Conservation (phyloP, 2,113 vertebrate genomes). For the Stercorarius parasiticus region DNA sequence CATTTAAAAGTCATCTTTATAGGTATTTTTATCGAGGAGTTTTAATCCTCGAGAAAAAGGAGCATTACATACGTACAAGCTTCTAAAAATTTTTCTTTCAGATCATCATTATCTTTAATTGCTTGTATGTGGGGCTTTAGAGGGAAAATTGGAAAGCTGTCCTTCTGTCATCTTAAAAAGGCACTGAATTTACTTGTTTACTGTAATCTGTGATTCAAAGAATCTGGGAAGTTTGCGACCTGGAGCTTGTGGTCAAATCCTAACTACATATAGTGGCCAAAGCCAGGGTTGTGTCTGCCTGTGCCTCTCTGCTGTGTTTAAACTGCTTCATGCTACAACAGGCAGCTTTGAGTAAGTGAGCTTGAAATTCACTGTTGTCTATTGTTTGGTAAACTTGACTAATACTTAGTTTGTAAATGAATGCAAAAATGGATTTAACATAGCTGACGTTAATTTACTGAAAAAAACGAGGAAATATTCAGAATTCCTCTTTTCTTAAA, state of each 20-base stretch:
- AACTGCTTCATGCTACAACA: background rate
- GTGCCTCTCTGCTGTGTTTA: background rate
- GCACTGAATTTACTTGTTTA: background rate
- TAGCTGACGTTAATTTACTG: background rate
- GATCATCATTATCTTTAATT: background rate
- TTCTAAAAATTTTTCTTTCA: background rate
- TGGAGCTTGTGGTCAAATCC: background rate
- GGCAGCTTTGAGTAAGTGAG: background rate
- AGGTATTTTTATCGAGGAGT: background rate
- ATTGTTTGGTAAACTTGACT: background rate
- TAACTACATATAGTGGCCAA: background rate
- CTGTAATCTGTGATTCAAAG: slow-evolving; percentile 4
- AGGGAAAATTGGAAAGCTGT: background rate
- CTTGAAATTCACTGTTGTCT: background rate
- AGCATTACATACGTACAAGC: background rate
- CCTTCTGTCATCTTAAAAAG: background rate
- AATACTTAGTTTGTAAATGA: background rate
- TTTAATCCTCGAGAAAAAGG: background rate
- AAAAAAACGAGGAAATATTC: background rate
- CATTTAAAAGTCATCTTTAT: background rate
- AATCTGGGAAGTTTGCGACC: background rate
- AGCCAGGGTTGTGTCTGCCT: background rate
- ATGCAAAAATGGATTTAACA: background rate
- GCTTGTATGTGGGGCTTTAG: background rate
- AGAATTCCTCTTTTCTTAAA: background rate